phyloP scores from a whole-genome alignment of 2,888 invertebrate species.

The Calliopum simillimum region DNA sequence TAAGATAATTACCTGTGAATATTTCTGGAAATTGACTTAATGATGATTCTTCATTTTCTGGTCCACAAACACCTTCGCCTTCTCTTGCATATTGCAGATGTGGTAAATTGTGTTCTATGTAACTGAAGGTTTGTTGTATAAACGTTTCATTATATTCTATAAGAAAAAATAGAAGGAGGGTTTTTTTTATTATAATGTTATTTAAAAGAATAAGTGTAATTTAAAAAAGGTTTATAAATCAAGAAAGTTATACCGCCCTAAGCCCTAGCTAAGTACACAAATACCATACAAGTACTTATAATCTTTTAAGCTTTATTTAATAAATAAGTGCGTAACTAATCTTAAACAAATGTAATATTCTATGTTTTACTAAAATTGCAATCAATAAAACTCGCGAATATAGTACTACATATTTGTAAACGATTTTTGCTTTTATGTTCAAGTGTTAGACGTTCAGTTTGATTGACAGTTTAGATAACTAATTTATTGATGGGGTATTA shows the following conservation, averaged over 20 bases:
- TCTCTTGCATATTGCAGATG: conserved; percentile 49
- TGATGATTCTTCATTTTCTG: conserved; percentile 50
- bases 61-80: conserved; percentile 43
- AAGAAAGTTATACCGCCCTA: too few species aligned
- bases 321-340: neutral
- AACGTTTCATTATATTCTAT: conserved; percentile 53
- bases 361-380: too few species aligned
- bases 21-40: conserved; percentile 61
- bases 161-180: conserved; percentile 31
- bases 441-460: too few species aligned
- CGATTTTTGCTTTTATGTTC: too few species aligned
- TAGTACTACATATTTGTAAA: too few species aligned
- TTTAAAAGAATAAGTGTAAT: neutral
- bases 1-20: conserved; percentile 56
- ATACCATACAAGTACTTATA: too few species aligned
- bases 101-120: conserved; percentile 55
- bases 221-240: neutral
- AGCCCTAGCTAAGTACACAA: too few species aligned
- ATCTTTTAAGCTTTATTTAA: neutral
- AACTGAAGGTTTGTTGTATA: conserved; percentile 54
- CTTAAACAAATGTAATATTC: neutral
- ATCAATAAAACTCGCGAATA: too few species aligned
- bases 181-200: neutral
- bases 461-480: too few species aligned
- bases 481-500: too few species aligned